These are phyloP conservation scores for Oryzias melastigma DNA, from an alignment of 2,113 vertebrate species.

Conservation along the genomic window DNA sequence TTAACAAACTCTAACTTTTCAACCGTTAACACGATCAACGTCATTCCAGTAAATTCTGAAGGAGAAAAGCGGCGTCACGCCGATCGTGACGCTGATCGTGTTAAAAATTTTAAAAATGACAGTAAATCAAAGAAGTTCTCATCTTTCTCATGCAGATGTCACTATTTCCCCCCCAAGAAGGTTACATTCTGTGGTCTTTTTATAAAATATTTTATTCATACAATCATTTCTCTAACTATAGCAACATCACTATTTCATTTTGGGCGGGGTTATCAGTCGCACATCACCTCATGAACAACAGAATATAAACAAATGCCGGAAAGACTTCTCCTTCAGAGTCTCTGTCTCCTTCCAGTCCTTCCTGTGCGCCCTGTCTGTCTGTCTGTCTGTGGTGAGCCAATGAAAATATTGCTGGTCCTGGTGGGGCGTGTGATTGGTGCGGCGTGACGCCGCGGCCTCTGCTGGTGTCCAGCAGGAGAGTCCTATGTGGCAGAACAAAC, in stretches of 20 bases:
- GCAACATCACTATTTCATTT: conserved; percentile 91
- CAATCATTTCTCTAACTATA: conserved; percentile 92
- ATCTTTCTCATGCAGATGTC: no score
- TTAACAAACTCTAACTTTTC: no score
- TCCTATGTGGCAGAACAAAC: conserved; percentile 69
- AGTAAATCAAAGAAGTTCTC: no score
- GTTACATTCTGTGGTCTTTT: conserved; percentile 61
- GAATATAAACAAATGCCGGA: conserved; percentile 97
- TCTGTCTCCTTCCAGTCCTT: conserved; percentile 82
- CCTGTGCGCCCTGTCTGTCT: conserved; percentile 82
- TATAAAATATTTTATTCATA: conserved; percentile 99
- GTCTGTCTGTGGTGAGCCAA: conserved; percentile 79
- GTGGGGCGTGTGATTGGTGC: conserved; percentile 77
- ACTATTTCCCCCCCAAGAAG: not conserved
- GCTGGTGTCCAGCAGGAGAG: conserved; percentile 67
- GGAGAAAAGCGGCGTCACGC: no score
- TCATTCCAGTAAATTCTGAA: no score
- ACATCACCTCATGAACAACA: conserved; percentile 90
- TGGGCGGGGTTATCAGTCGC: conserved; percentile 85
- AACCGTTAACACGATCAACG: no score
- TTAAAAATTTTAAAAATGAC: no score
- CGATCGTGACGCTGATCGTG: no score
- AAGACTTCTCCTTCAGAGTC: conserved; percentile 88
- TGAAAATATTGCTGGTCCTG: conserved; percentile 97
- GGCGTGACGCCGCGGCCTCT: conserved; percentile 76